Percentiles rank a stretch among this genome's conserved stretches.
Conservation (phyloP, 2,113 vertebrate species). For the Hylia prasina region DNA sequence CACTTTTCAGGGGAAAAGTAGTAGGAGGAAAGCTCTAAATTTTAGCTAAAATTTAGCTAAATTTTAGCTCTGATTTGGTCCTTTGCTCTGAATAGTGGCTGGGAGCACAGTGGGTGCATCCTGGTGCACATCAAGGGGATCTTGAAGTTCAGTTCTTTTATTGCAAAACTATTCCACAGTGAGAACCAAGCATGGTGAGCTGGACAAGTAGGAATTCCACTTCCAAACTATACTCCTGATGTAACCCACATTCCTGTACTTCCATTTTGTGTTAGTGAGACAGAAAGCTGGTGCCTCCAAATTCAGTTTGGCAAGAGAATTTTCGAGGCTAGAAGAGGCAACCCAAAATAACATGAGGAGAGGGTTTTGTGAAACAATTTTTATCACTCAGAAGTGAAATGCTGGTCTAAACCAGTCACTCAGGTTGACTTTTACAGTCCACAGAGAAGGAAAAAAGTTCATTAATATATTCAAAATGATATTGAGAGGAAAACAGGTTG, state of each 20-base stretch:
- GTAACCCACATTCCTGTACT: neutral
- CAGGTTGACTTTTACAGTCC: neutral
- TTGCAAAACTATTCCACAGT: neutral
- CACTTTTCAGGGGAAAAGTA: neutral
- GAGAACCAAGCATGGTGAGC: neutral
- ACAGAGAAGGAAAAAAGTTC: neutral
- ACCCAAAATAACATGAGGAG: too few species aligned
- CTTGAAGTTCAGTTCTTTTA: neutral
- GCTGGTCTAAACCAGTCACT: neutral
- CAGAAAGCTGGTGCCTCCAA: neutral
- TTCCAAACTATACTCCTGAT: neutral
- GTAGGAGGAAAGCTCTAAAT: neutral
- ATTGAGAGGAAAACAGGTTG: neutral
- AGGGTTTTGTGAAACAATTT: neutral
- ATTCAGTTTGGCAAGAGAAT: neutral
- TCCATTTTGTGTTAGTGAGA: neutral
- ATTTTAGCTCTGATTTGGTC: neutral
- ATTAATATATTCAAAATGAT: neutral
- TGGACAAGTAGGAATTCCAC: neutral
- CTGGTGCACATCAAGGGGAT: neutral
- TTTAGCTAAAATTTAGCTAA: neutral
- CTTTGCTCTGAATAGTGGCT: neutral
- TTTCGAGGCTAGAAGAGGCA: neutral
- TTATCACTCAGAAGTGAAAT: neutral
- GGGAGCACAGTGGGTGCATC: neutral